phyloP scores from a whole-genome alignment of 1,140 invertebrate species.

The Paralvinella palmiformis region DNA sequence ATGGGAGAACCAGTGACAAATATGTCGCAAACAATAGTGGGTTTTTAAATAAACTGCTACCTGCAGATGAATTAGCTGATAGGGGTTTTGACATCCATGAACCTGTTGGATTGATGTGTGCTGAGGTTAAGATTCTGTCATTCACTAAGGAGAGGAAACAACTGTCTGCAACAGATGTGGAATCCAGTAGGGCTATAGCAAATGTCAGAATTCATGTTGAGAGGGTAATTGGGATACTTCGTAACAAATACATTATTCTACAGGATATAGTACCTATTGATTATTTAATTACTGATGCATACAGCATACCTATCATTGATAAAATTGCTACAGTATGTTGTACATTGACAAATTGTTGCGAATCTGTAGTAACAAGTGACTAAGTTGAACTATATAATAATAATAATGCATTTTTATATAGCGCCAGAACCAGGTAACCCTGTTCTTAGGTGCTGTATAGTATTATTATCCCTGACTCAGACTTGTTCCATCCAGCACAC shows the following conservation, averaged over 20 bases:
- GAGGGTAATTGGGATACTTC: background rate
- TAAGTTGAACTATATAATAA: no score
- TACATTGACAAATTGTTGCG: conserved; percentile 1
- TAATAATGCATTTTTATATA: no score
- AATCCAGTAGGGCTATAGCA: no score
- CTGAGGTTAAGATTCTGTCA: background rate
- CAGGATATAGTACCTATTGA: conserved; percentile 2
- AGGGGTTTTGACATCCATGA: conserved; percentile 4
- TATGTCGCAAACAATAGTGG: conserved; percentile 30
- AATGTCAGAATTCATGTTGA: no score
- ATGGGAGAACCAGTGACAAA: conserved; percentile 32
- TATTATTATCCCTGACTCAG: no score
- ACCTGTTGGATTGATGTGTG: background rate
- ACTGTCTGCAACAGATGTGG: no score
- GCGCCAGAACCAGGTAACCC: no score
- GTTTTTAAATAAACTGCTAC: conserved; percentile 20
- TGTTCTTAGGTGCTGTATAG: no score
- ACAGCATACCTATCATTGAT: background rate
- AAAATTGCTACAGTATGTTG: background rate
- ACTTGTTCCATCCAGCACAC: no score
- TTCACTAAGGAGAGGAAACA: background rate
- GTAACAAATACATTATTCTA: background rate
- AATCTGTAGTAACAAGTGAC: background rate
- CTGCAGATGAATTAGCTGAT: background rate
- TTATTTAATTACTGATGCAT: background rate